Evolutionary conservation across 2,797 vertebrate species (phyloP).

Genomic region (Triplophysa yarkandensis): DNA sequence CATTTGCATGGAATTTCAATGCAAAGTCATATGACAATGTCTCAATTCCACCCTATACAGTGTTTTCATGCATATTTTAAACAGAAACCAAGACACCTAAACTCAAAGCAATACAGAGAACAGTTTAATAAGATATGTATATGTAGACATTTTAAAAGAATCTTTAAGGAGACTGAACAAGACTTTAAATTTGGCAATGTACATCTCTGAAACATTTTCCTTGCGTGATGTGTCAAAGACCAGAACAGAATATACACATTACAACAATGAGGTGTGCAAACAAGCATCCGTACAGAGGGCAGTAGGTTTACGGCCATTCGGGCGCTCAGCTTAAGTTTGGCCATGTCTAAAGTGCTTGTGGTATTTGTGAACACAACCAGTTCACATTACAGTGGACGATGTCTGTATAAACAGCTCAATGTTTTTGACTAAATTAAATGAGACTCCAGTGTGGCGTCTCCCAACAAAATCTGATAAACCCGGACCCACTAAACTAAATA

Average conservation of each 20-base stretch:
- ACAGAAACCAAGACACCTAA: conserved; percentile 23
- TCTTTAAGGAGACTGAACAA: background rate
- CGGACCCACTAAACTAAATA: background rate
- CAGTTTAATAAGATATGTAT: conserved; percentile 35
- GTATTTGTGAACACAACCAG: conserved; percentile 33
- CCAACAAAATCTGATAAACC: conserved; percentile 14
- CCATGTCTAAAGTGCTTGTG: conserved; percentile 55
- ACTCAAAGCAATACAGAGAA: conserved; percentile 18
- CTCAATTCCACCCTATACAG: background rate
- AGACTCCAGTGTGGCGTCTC: conserved; percentile 3
- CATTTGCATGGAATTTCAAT: background rate
- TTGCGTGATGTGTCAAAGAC: conserved; percentile 19
- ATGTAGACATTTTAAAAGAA: conserved; percentile 9
- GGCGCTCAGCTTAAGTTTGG: background rate
- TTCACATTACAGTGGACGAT: conserved; percentile 32
- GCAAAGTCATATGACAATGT: background rate
- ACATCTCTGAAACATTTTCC: conserved; percentile 23
- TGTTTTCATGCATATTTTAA: background rate
- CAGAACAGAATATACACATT: conserved; percentile 24
- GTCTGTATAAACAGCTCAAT: conserved; percentile 12
- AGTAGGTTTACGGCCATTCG: background rate
- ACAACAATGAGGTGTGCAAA: conserved; percentile 37
- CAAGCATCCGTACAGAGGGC: conserved; percentile 21
- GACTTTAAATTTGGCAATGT: conserved; percentile 46
- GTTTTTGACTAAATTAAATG: background rate